These are phyloP conservation scores for Littorina saxatilis DNA, from an alignment of 1,140 invertebrate species.

Conservation along the genomic window DNA sequence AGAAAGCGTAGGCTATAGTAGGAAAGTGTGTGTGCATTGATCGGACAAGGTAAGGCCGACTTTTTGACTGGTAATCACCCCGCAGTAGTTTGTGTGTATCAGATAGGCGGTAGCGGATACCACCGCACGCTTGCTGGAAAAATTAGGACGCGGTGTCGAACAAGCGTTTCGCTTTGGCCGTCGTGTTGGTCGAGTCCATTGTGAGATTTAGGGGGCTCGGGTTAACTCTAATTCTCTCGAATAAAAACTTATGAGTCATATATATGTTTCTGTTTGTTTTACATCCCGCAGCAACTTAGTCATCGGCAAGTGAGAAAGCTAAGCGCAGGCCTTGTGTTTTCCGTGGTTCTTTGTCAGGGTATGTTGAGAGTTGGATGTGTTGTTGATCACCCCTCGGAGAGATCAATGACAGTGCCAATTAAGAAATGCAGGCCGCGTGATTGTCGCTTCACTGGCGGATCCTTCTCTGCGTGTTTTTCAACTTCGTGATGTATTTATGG, in stretches of 20 bases:
- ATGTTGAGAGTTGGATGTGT: no score
- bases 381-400: not conserved
- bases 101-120: slow-evolving; percentile 35
- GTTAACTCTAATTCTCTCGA: not conserved
- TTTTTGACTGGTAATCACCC: slow-evolving; percentile 30
- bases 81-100: slow-evolving; percentile 33
- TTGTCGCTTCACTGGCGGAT: no score
- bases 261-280: not conserved
- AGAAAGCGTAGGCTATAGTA: no score
- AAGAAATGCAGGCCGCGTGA: no score
- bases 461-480: no score
- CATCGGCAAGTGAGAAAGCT: no score
- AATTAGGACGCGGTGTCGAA: slow-evolving; percentile 48
- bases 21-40: not conserved
- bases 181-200: slow-evolving; percentile 35
- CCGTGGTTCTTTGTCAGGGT: no score
- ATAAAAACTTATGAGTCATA: not conserved
- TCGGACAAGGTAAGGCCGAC: not conserved
- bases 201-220: slow-evolving; percentile 31
- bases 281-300: not conserved
- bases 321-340: no score
- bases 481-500: no score
- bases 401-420: not conserved
- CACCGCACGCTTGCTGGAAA: slow-evolving; percentile 37
- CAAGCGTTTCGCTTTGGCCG: slow-evolving; percentile 42